A percentile compares a stretch with the other conserved stretches of the same genome.
Conservation (phyloP, 2,888 invertebrate genomes). For the Drosophila borborema region DNA sequence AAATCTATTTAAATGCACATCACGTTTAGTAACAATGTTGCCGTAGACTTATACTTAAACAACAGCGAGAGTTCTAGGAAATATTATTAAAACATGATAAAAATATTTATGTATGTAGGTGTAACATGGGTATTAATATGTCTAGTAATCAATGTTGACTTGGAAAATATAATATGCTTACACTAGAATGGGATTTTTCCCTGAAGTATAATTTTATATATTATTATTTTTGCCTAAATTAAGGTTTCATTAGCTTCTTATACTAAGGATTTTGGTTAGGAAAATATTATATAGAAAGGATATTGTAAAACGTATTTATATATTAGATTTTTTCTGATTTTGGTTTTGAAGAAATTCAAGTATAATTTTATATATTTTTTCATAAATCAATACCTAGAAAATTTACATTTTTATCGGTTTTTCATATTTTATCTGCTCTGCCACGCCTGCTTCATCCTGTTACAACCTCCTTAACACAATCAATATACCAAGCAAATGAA, state of each 20-base stretch:
- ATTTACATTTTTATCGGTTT: too few relatives aligned
- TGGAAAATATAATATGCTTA: background rate
- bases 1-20: background rate
- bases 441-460: background rate
- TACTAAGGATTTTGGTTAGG: too few relatives aligned
- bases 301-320: too few relatives aligned
- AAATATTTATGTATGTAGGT: background rate
- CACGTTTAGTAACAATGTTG: conserved; percentile 1
- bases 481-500: background rate
- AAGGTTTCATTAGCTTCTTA: too few relatives aligned
- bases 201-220: background rate
- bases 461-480: background rate
- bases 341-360: too few relatives aligned
- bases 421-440: too few relatives aligned
- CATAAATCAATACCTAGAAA: too few relatives aligned
- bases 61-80: background rate
- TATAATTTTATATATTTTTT: too few relatives aligned
- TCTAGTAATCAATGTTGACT: conserved; percentile 4
- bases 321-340: too few relatives aligned
- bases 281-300: background rate
- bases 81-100: background rate
- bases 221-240: background rate
- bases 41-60: background rate
- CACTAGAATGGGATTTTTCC: background rate
- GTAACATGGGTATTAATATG: background rate